These are phyloP conservation scores for Cryptocheilus praepositus DNA, from an alignment of 2,888 invertebrate genomes.

Conservation along the genomic window DNA sequence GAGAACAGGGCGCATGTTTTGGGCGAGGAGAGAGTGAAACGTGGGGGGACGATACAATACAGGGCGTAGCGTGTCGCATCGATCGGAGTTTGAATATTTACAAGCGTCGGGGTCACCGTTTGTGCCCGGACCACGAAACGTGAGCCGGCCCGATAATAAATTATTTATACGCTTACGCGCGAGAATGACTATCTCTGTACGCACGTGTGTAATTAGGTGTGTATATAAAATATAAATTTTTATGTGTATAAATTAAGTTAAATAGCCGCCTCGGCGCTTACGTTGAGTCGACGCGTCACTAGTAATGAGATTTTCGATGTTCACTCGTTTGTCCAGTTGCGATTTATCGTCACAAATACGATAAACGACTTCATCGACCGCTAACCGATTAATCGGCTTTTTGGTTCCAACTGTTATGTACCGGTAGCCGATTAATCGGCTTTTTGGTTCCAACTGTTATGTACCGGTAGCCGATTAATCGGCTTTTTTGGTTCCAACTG, in stretches of 20 bases:
- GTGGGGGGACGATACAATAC: constrained; percentile 1
- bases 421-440: too few species aligned
- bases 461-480: too few species aligned
- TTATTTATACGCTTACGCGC: constrained; percentile 28
- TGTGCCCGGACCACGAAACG: constrained; percentile 1
- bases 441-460: too few species aligned
- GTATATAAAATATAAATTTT: constrained; percentile 22
- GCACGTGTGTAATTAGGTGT: constrained; percentile 25
- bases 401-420: too few species aligned
- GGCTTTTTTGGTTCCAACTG: too few species aligned
- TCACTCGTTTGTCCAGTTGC: neutral
- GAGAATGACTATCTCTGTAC: constrained; percentile 20
- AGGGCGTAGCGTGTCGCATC: constrained; percentile 35
- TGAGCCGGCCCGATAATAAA: constrained; percentile 35
- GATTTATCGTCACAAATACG: neutral
- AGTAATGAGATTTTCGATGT: constrained; percentile 2
- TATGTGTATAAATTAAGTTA: constrained; percentile 42
- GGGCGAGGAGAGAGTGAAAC: too few species aligned
- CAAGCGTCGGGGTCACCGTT: constrained; percentile 32
- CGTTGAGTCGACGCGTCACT: neutral
- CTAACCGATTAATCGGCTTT: too few species aligned
- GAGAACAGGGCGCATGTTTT: too few species aligned
- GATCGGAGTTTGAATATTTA: constrained; percentile 44
- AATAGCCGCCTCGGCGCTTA: constrained; percentile 12
- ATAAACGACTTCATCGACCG: neutral